These are phyloP conservation scores for Leptodactylus fuscus DNA, from an alignment of 2,113 vertebrate species.

Conservation along the genomic window DNA sequence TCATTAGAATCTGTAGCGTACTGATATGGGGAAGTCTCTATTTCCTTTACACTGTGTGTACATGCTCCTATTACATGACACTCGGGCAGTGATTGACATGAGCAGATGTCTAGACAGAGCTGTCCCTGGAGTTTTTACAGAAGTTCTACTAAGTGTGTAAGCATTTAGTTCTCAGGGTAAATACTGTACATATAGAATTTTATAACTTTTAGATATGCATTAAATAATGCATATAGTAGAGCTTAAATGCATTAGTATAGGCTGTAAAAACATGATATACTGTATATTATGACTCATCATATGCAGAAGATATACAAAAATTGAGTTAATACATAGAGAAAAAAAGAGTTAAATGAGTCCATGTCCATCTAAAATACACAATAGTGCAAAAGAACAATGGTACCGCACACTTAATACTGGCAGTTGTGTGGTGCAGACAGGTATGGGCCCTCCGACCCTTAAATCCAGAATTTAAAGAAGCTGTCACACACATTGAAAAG, in stretches of 20 bases:
- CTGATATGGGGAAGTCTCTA: not conserved
- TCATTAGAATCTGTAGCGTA: not conserved
- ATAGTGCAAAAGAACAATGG: too few species aligned
- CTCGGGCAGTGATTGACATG: constrained; percentile 21
- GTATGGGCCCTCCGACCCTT: too few species aligned
- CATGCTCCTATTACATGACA: not conserved
- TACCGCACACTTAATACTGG: too few species aligned
- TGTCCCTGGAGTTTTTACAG: constrained; percentile 4
- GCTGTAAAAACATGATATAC: not conserved
- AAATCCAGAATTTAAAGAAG: too few species aligned
- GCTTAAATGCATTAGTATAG: not conserved
- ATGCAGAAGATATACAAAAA: too few species aligned
- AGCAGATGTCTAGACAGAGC: constrained; percentile 31
- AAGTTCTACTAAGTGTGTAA: not conserved
- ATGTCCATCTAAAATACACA: too few species aligned
- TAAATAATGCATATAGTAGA: not conserved
- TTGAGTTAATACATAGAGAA: too few species aligned
- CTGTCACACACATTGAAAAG: too few species aligned
- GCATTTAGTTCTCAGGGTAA: not conserved
- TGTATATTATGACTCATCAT: not conserved
- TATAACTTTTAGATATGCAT: not conserved
- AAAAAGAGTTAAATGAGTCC: too few species aligned
- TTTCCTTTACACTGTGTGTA: not conserved
- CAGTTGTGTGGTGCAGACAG: too few species aligned
- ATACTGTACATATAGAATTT: not conserved